A percentile compares a stretch with the other conserved stretches of the same genome.
These are phyloP conservation scores for Quiscalus mexicanus DNA, from an alignment of 2,113 vertebrate genomes.

Conservation along the genomic window DNA sequence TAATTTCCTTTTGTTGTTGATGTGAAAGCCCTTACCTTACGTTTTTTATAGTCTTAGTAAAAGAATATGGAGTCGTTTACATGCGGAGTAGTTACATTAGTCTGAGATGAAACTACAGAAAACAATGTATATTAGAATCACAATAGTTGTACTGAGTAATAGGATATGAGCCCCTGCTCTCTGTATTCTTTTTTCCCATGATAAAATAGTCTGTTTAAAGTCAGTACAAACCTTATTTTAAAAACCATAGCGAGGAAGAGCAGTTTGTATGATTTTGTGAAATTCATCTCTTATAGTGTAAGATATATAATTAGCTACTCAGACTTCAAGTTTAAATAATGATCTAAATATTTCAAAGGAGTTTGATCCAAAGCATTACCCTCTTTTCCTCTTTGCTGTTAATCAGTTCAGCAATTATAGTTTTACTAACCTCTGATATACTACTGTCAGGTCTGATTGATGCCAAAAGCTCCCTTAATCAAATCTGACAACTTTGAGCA, in stretches of 20 bases:
- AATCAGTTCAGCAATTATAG: slow-evolving; percentile 69
- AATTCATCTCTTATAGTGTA: slow-evolving; percentile 37
- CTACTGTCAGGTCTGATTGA: slow-evolving; percentile 75
- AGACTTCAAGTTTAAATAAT: slow-evolving; percentile 63
- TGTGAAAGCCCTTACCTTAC: background rate
- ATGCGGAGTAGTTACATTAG: background rate
- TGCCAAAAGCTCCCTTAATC: slow-evolving; percentile 68
- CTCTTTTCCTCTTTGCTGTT: slow-evolving; percentile 34
- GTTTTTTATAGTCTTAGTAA: background rate
- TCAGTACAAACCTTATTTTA: slow-evolving; percentile 44
- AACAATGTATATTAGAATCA: background rate
- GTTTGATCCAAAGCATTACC: slow-evolving; percentile 64
- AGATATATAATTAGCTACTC: slow-evolving; percentile 64
- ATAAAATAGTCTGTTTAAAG: background rate
- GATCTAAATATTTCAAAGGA: slow-evolving; percentile 56
- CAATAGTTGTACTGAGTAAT: background rate
- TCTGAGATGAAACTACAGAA: background rate
- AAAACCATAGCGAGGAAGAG: background rate
- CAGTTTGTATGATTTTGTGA: slow-evolving; percentile 26
- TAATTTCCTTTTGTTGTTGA: background rate
- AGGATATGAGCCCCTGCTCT: slow-evolving; percentile 12
- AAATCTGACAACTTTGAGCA: slow-evolving; percentile 71
- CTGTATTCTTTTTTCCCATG: background rate
- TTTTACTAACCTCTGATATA: slow-evolving; percentile 70
- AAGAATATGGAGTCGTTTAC: background rate